Evolutionary conservation across 2,113 vertebrate species (phyloP), one percentile per base, ranked within the genome.

Genomic region (Zootoca vivipara): DNA sequence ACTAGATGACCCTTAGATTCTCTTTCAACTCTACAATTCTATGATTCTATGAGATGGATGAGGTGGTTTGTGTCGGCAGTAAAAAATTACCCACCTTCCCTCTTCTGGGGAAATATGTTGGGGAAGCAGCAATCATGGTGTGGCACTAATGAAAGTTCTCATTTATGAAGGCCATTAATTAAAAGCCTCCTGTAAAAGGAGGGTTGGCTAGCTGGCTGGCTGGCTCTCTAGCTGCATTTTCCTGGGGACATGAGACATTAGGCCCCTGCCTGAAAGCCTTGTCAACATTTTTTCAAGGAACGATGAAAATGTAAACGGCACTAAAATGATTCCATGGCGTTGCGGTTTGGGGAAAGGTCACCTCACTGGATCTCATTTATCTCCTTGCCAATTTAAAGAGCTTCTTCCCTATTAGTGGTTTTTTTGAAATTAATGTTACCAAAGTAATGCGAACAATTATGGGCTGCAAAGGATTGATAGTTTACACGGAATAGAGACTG

Each of bases 371-470:
- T 90, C 82, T 84, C 96, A 97, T 97, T 95, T 90, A 95, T 97
- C 96, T 97, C 89, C 4, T 78, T 40, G 86, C 7, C 85, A 0
- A 87, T 96, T 96, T 95, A 95, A 96, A 97, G 95, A 96, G 96
- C 96, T 97, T 96, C 96, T 96, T 95, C 94, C 95, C 94, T 94
- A 95, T 96, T 97, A 96, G 94, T 93, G 35, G 72, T 22, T 94
- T 95, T 95, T 96, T 95, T 94, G 92, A 97, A 97, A 97, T 97
- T 95, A 96, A 97, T 97, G 87, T 96, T 95, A 96, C 95, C 92
- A 92, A 94, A 96, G 96, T 95, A 94, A 96, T 93, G 94, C 65
- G 89, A 95, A 96, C 95, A 95, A 96, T 96, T 96, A 95, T 69
- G 90, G 92, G 90, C 93, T 91, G 94, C 90, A 84, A 88, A 93